Evolutionary conservation across 2,888 invertebrate genomes (phyloP), one percentile per base, ranked within the genome.

Genomic region (Stenoptilia bipunctidactyla): DNA sequence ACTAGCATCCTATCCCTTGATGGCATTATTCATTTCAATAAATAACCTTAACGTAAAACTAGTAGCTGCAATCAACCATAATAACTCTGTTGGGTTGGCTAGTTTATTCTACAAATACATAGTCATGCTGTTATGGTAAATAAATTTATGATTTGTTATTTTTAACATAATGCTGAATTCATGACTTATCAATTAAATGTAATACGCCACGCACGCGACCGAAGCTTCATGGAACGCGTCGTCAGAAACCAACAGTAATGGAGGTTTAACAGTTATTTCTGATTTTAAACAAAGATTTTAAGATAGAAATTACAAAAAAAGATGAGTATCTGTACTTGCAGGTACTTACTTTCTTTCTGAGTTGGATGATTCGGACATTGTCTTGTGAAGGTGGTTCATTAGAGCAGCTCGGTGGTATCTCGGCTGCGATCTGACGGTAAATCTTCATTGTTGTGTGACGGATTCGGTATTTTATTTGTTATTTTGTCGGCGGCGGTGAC

Each of bases 391-490:
- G 50, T 56, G 45, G 46, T 52, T 51, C 51, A 55, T 46, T 49
- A 45, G 51, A 58, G 55, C 54, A 51, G 47, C 53, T 43, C 42
- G 45, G 55, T 52, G 53, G 53, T 56, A 64, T 61, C 58, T 56
- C 41, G 47, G 50, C 53, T 49, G 49, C 49, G 53, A 66, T 62
- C 61, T 52, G 49, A 42, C 46, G 46, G 48, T 9, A 25, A 25
- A 25, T 9, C 25, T 10, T 52, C 55, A 61, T 66, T 65, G 61
- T 64, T 62, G 61, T 63, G 58, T 61, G 65, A 63, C 58, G 59
- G 62, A 64, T 65, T 65, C 42, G 64, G 61, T 60, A 65, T 60
- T 65, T 64, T 53, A 58, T 51, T 61, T 51, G 57, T 57, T 56
- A 58, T 55, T 59, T 50, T 44, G 50, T 49, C 41, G 50, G 39